Percentiles rank a stretch among this genome's conserved stretches.
Conservation (phyloP, 2,888 invertebrate species). For the Acleris sparsana region DNA sequence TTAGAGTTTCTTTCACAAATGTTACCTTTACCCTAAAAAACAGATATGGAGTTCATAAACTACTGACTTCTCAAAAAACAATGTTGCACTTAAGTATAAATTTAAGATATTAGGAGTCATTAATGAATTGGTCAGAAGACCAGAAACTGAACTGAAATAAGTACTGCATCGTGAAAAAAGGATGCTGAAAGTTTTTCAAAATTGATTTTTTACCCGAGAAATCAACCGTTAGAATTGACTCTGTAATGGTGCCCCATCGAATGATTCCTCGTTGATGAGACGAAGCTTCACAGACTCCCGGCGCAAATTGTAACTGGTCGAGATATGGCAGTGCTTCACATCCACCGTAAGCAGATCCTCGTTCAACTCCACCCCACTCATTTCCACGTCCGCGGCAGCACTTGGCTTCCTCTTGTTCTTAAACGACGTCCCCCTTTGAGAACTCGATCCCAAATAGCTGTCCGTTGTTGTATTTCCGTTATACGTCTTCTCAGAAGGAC, state of each 20-base stretch:
- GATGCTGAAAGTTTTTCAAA: not conserved
- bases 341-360: constrained; percentile 74
- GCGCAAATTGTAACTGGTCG: constrained; percentile 76
- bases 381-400: constrained; percentile 85
- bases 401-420: constrained; percentile 82
- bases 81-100: too few species aligned
- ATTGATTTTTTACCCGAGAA: constrained; percentile 63
- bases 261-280: constrained; percentile 78
- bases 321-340: constrained; percentile 79
- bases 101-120: too few species aligned
- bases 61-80: too few species aligned
- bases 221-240: constrained; percentile 80
- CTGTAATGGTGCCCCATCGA: constrained; percentile 69
- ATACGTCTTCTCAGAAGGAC: constrained; percentile 87
- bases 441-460: constrained; percentile 83
- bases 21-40: too few species aligned
- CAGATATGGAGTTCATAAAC: too few species aligned
- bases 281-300: constrained; percentile 76
- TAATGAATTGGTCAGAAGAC: too few species aligned
- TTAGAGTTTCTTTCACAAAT: too few species aligned
- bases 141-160: too few species aligned
- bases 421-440: constrained; percentile 80
- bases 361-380: constrained; percentile 77
- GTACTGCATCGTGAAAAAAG: too few species aligned
- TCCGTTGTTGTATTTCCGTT: constrained; percentile 90